These are phyloP conservation scores for Trichogramma pretiosum DNA, from an alignment of 1,140 invertebrate species.

Conservation along the genomic window DNA sequence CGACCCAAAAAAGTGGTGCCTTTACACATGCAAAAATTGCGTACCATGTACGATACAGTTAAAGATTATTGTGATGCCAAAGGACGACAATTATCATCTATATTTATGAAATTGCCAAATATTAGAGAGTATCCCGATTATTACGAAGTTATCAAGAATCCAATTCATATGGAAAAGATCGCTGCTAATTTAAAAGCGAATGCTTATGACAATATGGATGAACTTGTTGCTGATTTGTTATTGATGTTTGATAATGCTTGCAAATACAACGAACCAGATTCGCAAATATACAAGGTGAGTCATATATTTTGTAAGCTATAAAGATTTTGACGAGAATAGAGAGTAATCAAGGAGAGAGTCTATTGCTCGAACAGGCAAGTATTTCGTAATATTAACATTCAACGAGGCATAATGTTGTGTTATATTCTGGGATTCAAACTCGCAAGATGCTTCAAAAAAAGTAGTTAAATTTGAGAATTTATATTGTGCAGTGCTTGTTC, in stretches of 20 bases:
- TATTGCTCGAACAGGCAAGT: not conserved
- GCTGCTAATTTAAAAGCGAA: slow-evolving; percentile 74
- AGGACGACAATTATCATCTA: slow-evolving; percentile 74
- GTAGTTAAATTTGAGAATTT: too few relatives aligned
- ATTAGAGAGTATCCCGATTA: slow-evolving; percentile 95
- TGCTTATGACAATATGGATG: slow-evolving; percentile 77
- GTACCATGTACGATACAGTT: slow-evolving; percentile 82
- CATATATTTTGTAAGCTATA: slow-evolving; percentile 10
- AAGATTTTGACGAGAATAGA: not conserved
- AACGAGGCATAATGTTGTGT: too few relatives aligned
- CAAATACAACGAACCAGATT: slow-evolving; percentile 98
- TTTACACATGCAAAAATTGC: slow-evolving; percentile 66
- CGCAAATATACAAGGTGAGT: slow-evolving; percentile 89
- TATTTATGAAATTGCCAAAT: slow-evolving; percentile 91
- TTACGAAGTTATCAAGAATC: slow-evolving; percentile 95
- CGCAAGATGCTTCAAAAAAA: too few relatives aligned
- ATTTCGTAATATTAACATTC: not conserved
- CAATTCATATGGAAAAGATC: slow-evolving; percentile 95
- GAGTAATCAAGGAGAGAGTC: too few relatives aligned
- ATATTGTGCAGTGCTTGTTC: too few relatives aligned
- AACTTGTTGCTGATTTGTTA: slow-evolving; percentile 86
- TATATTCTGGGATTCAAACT: too few relatives aligned
- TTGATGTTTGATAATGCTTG: slow-evolving; percentile 99
- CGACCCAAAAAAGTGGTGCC: slow-evolving; percentile 47
- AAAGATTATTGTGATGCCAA: slow-evolving; percentile 84